Evolutionary conservation across 2,797 vertebrate genomes (phyloP), one percentile per base, ranked within the genome.

Genomic region (Cirrhinus molitorella): DNA sequence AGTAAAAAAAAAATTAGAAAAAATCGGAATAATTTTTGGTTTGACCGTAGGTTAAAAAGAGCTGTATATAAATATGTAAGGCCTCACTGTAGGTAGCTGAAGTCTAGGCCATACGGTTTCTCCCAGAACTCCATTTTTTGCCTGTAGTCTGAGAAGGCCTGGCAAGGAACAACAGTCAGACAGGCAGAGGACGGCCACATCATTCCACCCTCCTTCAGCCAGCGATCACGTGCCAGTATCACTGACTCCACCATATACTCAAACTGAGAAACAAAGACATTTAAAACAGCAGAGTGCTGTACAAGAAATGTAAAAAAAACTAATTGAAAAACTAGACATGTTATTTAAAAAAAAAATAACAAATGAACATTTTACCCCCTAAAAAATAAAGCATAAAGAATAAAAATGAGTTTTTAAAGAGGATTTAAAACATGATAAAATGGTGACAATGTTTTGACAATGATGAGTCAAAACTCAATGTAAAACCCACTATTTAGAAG

Each of bases 91-190:
- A 96, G 92, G 13, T 93, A 93, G 19, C 94, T 96, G 90, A 96
- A 95, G 90, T 96, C 92, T 86, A 96, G 93, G 71, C 94, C 94
- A 0, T 95, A 97, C 2, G 92, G 93, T 1, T 86, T 91, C 85
- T 96, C 94, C 95, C 96, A 96, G 90, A 96, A 96, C 80, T 91
- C 89, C 84, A 96, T 93, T 85, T 95, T 96, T 89, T 94, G 92
- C 37, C 88, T 77, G 28, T 95, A 96, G 84, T 96, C 93, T 49
- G 87, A 84, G 40, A 94, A 87, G 0, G 95, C 96, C 23, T 94
- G 94, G 91, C 96, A 96, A 4, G 96, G 96, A 66, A 96, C 95
- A 10, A 96, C 84, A 49, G 91, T 91, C 86, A 96, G 88, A 0
- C 91, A 89, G 0, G 94, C 96, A 0, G 95, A 94, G 13, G 95